phyloP scores from a whole-genome alignment of 2,888 invertebrate species.

The Exocentrus adspersus region DNA sequence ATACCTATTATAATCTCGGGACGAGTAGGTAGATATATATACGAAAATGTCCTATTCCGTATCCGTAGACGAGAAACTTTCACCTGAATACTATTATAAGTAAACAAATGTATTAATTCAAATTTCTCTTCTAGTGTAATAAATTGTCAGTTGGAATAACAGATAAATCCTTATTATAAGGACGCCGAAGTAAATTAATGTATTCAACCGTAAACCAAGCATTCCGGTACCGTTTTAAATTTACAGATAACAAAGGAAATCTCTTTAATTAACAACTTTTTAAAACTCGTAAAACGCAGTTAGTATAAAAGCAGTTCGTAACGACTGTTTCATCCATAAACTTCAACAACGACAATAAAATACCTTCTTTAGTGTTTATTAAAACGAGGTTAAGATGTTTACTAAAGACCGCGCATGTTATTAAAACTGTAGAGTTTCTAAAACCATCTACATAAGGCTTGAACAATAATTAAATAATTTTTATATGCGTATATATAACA shows the following conservation, averaged over 20 bases:
- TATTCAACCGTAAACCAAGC: constrained; percentile 23
- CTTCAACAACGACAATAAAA: constrained; percentile 41
- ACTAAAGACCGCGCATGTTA: constrained; percentile 37
- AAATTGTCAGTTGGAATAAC: constrained; percentile 6
- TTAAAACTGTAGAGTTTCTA: constrained; percentile 21
- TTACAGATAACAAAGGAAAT: constrained; percentile 44
- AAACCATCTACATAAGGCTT: constrained; percentile 11
- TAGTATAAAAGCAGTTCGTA: constrained; percentile 42
- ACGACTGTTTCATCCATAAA: constrained; percentile 43
- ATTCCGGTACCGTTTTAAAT: constrained; percentile 33
- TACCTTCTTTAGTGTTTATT: constrained; percentile 58
- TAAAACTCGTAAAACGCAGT: constrained; percentile 39
- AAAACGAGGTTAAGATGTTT: constrained; percentile 57
- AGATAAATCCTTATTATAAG: neutral
- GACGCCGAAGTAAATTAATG: constrained; percentile 10
- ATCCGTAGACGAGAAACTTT: constrained; percentile 1
- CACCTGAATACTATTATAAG: constrained; percentile 3
- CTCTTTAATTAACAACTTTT: constrained; percentile 41
- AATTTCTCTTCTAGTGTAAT: constrained; percentile 11
- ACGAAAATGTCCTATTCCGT: neutral
- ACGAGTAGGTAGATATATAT: too few relatives aligned
- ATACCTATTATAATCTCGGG: too few relatives aligned
- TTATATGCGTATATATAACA: neutral
- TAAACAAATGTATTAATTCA: constrained; percentile 6
- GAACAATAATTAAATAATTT: constrained; percentile 15